Conservation (phyloP, 2,888 invertebrate species). For the Dynastes hyllus region DNA sequence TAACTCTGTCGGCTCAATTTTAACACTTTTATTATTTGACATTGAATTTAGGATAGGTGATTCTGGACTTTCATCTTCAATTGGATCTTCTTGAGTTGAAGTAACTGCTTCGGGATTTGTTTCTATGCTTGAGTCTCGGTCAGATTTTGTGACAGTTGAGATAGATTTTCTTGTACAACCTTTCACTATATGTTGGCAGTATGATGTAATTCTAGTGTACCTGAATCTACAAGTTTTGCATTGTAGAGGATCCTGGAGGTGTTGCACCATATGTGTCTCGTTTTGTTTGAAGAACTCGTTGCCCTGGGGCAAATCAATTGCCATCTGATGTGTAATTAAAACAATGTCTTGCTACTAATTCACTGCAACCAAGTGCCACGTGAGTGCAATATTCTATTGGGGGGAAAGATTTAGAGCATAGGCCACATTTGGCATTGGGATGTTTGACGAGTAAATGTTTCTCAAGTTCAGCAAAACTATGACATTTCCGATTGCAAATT, state of each 20-base stretch:
- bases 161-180: neutral
- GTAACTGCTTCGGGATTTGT: too few relatives aligned
- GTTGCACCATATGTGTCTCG: neutral
- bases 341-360: neutral
- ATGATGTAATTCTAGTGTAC: neutral
- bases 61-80: neutral
- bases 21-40: neutral
- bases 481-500: slow-evolving; percentile 1
- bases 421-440: neutral
- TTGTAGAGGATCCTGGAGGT: neutral
- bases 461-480: neutral
- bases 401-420: neutral
- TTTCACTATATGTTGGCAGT: neutral
- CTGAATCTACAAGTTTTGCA: neutral
- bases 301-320: slow-evolving; percentile 5
- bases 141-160: neutral
- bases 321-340: slow-evolving; percentile 25
- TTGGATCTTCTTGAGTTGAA: neutral
- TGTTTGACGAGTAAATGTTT: neutral
- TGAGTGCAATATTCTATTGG: slow-evolving; percentile 2
- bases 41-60: neutral
- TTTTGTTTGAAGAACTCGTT: neutral
- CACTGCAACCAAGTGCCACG: slow-evolving; percentile 1
- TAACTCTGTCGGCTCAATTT: slow-evolving; percentile 27
- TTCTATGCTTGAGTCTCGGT: neutral